A percentile compares a stretch with the other conserved stretches of the same genome.
Evolutionary conservation across 2,888 invertebrate species (phyloP).

Genomic region (Heliconius erato): DNA sequence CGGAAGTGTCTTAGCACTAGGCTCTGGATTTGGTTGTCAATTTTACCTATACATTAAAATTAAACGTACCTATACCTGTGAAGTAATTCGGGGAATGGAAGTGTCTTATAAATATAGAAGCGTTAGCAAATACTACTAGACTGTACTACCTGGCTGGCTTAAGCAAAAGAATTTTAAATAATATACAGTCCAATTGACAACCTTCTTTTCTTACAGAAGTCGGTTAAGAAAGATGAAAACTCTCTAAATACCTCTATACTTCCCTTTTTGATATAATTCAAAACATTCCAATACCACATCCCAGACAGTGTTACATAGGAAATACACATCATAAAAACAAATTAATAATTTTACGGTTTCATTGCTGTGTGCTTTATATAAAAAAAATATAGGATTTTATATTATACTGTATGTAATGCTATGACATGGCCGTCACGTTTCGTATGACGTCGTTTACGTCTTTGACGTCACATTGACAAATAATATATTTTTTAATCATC

Average conservation of each 20-base stretch:
- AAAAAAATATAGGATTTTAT: neutral
- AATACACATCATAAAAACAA: conserved; percentile 1
- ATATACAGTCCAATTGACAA: too few relatives aligned
- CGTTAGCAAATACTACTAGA: too few relatives aligned
- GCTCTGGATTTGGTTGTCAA: too few relatives aligned
- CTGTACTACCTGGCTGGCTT: neutral
- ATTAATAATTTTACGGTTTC: neutral
- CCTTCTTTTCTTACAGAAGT: too few relatives aligned
- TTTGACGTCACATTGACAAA: neutral
- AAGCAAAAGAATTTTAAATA: neutral
- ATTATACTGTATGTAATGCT: neutral
- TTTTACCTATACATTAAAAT: too few relatives aligned
- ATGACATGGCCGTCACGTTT: conserved; percentile 27
- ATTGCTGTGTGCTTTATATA: neutral
- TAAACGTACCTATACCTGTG: too few relatives aligned
- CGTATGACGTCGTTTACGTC: neutral
- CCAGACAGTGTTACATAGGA: conserved; percentile 16
- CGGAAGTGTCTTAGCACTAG: too few relatives aligned
- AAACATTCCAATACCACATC: conserved; percentile 39
- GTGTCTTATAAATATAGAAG: too few relatives aligned
- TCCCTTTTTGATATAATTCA: conserved; percentile 34
- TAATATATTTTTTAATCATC: neutral
- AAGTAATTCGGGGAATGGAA: too few relatives aligned
- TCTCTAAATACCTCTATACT: conserved; percentile 36
- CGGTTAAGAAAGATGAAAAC: too few relatives aligned